Evolutionary conservation across 2,888 invertebrate species (phyloP).

Genomic region (Petrolisthes cinctipes): DNA sequence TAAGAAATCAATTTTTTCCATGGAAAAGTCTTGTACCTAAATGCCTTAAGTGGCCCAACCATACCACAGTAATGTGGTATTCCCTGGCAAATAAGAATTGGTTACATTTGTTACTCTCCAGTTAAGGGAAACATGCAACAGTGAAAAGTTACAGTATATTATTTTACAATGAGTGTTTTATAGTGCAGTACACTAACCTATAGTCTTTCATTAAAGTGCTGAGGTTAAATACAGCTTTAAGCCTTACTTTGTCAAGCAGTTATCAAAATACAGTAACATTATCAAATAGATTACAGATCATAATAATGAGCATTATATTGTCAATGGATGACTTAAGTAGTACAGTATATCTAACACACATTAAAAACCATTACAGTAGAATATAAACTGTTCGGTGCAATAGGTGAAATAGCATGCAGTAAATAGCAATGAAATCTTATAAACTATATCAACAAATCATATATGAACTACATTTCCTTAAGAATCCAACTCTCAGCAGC

Average conservation of each 20-base stretch:
- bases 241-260: neutral
- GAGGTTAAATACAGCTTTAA: neutral
- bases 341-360: neutral
- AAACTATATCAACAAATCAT: neutral
- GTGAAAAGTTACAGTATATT: neutral
- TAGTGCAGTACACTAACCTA: neutral
- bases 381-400: too few species aligned
- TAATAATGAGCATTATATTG: neutral
- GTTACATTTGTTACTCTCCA: neutral
- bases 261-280: neutral
- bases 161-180: neutral
- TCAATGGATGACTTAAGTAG: neutral
- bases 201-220: neutral
- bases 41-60: too few species aligned
- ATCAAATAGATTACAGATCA: neutral
- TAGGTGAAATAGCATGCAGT: too few species aligned
- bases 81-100: neutral
- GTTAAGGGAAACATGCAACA: neutral
- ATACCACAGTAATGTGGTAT: neutral
- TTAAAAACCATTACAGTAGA: too few species aligned
- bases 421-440: neutral
- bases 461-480: neutral
- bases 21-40: neutral
- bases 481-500: neutral
- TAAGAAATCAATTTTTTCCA: neutral